Evolutionary conservation across 2,113 vertebrate species (phyloP).

Genomic region (Monopterus albus): DNA sequence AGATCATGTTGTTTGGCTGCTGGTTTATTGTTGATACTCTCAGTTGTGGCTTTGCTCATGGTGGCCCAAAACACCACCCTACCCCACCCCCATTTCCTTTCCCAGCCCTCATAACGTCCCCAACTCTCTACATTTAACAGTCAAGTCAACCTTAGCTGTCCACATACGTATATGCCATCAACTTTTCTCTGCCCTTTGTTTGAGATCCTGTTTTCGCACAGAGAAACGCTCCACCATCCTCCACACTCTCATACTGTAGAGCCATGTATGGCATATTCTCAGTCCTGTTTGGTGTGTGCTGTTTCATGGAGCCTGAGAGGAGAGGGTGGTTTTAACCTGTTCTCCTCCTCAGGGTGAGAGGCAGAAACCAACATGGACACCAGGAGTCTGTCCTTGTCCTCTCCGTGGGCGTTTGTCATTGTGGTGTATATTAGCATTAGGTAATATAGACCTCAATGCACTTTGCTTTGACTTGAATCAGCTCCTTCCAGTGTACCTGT

Average conservation of each 20-base stretch:
- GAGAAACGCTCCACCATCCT: slow-evolving; percentile 48
- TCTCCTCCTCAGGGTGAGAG: slow-evolving; percentile 44
- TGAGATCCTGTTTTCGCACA: slow-evolving; percentile 35
- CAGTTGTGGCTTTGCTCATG: slow-evolving; percentile 78
- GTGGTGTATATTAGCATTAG: slow-evolving; percentile 82
- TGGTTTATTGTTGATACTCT: slow-evolving; percentile 79
- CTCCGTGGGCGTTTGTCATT: slow-evolving; percentile 75
- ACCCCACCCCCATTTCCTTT: not conserved
- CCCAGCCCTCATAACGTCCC: slow-evolving; percentile 20
- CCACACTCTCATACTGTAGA: slow-evolving; percentile 57
- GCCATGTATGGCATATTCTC: slow-evolving; percentile 57
- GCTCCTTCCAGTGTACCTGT: slow-evolving; percentile 81
- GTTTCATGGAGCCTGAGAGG: slow-evolving; percentile 47
- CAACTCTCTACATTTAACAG: slow-evolving; percentile 40
- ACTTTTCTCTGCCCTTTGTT: slow-evolving; percentile 43
- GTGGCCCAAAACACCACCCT: slow-evolving; percentile 43
- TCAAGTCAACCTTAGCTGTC: slow-evolving; percentile 47
- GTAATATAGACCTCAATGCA: slow-evolving; percentile 84
- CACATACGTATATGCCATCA: slow-evolving; percentile 37
- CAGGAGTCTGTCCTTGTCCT: slow-evolving; percentile 68
- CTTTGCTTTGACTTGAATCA: slow-evolving; percentile 86
- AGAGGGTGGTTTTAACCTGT: slow-evolving; percentile 35
- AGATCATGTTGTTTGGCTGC: slow-evolving; percentile 76
- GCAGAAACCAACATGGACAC: slow-evolving; percentile 61
- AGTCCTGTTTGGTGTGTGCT: slow-evolving; percentile 59